phyloP scores from a whole-genome alignment of 2,797 vertebrate genomes.

The Anisognathus igniventris region DNA sequence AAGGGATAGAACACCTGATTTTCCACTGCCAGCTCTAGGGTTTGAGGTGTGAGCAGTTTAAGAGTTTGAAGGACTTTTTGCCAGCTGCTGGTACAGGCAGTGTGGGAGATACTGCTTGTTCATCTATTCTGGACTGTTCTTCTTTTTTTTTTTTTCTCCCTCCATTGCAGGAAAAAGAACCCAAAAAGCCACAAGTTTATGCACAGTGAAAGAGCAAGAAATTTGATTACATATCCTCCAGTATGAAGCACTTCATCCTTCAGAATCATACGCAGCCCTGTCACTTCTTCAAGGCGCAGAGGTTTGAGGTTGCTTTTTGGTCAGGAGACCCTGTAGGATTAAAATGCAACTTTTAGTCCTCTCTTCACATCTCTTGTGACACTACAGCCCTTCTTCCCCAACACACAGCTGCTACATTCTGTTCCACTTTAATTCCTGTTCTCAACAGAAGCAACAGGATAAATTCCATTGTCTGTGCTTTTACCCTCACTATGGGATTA shows the following conservation, averaged over 20 bases:
- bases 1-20: background rate
- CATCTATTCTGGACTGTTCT: background rate
- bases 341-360: background rate
- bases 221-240: background rate
- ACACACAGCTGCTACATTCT: background rate
- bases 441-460: background rate
- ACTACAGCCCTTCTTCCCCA: background rate
- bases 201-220: background rate
- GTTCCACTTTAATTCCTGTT: background rate
- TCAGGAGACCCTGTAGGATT: background rate
- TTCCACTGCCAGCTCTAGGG: background rate
- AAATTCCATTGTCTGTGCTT: background rate
- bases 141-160: background rate
- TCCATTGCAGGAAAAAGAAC: rapidly evolving
- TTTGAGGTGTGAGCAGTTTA: background rate
- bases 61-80: background rate
- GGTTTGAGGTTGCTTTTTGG: background rate
- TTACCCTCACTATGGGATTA: background rate
- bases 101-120: background rate
- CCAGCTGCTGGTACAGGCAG: background rate
- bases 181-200: background rate
- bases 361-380: background rate
- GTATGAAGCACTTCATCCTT: background rate
- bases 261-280: background rate
- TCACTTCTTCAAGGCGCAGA: background rate